Percentiles rank a stretch among this genome's conserved stretches.
phyloP scores from a whole-genome alignment of 2,888 invertebrate species.

The Zele albiditarsus region DNA sequence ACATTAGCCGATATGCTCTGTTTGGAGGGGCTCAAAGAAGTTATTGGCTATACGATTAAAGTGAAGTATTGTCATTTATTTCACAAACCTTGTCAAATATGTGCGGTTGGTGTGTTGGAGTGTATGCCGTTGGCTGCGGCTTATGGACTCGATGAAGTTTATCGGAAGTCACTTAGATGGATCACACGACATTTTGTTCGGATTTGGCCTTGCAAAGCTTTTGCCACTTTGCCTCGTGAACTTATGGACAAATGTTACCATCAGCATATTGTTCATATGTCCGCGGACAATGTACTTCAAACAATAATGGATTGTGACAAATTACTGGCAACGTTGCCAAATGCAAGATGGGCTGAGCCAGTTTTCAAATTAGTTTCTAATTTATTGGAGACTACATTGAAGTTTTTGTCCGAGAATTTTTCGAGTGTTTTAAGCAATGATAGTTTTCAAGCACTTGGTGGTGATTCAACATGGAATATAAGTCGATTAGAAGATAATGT shows the following conservation, averaged over 20 bases:
- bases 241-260: slow-evolving; percentile 88
- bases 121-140: slow-evolving; percentile 89
- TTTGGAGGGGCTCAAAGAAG: slow-evolving; percentile 92
- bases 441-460: slow-evolving; percentile 79
- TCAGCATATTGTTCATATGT: slow-evolving; percentile 86
- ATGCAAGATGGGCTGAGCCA: slow-evolving; percentile 88
- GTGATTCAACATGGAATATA: slow-evolving; percentile 83
- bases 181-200: slow-evolving; percentile 88
- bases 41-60: slow-evolving; percentile 90
- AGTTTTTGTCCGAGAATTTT: slow-evolving; percentile 86
- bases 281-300: slow-evolving; percentile 85
- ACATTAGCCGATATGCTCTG: slow-evolving; percentile 92
- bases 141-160: slow-evolving; percentile 90
- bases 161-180: slow-evolving; percentile 90
- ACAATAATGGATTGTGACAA: slow-evolving; percentile 90
- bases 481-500: slow-evolving; percentile 86
- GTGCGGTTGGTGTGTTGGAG: slow-evolving; percentile 89
- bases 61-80: slow-evolving; percentile 95
- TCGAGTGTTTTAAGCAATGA: slow-evolving; percentile 82
- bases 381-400: slow-evolving; percentile 86
- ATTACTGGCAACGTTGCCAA: slow-evolving; percentile 83
- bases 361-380: slow-evolving; percentile 86
- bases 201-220: slow-evolving; percentile 94
- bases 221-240: slow-evolving; percentile 88
- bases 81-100: slow-evolving; percentile 94